Conservation (phyloP, 2,113 vertebrate genomes). For the Megaleporinus macrocephalus region DNA sequence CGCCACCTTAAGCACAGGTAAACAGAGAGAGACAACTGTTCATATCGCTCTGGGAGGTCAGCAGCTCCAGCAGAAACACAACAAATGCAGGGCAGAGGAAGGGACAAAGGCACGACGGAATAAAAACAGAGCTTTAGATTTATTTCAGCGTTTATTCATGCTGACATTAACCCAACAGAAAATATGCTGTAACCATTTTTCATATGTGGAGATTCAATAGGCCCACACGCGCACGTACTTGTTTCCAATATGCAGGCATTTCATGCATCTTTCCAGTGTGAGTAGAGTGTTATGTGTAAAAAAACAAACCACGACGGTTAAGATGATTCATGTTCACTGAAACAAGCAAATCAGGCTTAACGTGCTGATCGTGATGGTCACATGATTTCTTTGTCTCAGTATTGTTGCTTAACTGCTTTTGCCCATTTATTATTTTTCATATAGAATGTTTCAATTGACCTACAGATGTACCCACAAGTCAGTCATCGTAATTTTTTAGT, state of each 20-base stretch:
- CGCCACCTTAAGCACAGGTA: slow-evolving; percentile 26
- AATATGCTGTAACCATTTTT: background rate
- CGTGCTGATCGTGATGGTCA: no score
- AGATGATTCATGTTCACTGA: no score
- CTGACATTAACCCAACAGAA: background rate
- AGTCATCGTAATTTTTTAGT: no score
- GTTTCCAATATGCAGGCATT: background rate
- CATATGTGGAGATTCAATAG: background rate
- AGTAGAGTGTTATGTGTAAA: no score
- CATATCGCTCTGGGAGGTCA: slow-evolving; percentile 27
- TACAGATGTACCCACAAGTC: no score
- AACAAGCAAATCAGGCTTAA: no score
- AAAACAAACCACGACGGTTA: no score
- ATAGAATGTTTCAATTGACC: no score
- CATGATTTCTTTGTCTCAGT: no score
- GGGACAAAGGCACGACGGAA: background rate
- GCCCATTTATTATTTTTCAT: no score
- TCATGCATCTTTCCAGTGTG: background rate
- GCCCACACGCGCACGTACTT: background rate
- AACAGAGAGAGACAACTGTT: slow-evolving; percentile 24
- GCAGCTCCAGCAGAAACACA: slow-evolving; percentile 13
- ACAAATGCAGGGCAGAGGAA: background rate
- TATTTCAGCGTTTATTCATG: background rate
- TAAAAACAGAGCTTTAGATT: background rate
- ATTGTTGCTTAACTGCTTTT: no score